Evolutionary conservation across 2,113 vertebrate genomes (phyloP), one percentile per base, ranked within the genome.

Genomic region (Crotalus helleri): DNA sequence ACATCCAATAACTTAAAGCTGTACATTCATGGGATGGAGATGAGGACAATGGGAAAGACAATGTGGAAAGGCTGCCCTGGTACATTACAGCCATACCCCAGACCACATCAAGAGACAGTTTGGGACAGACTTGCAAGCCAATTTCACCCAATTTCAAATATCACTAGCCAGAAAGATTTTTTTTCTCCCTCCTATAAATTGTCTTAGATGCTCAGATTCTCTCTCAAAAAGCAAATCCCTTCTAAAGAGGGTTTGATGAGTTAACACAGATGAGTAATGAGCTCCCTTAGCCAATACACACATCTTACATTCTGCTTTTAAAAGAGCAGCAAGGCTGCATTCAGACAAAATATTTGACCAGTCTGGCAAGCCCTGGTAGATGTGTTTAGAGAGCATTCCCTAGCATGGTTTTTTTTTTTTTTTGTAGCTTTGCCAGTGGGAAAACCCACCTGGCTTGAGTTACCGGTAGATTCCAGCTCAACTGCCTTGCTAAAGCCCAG

Each of bases 361-460:
- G 33, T 81, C 69, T 81, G 69, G 69, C 15, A 19, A 64, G 5
- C 15, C 17, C 17, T 57, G 19, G 13, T 19, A 57, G 55, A 57
- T 57, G 69, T 8, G 15, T 81, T 81, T 19, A n/a, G n/a, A 39
- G n/a, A 39, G 15, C 15, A 39, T 81, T 8, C n/a, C 64, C 13
- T 5, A 33, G n/a, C 13, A 0, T 74, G 64, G n/a, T 74, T 15
- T n/a, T 39, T n/a, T 1, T n/a, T 17, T 33, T 51, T n/a, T n/a
- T 1, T n/a, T 7, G 5, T n/a, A 81, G 33, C 33, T 81, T 81
- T 15, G 6, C 33, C 8, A 39, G 69, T 3, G 33, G 69, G 5
- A 19, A 39, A 39, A 74, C 15, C 5, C n/a, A 19, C 5, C 69
- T 5, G 15, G 15, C n/a, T 39, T 39, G n/a, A 81, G 5, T 81